Conservation (phyloP, 2,797 vertebrate genomes). For the Microhierax caerulescens region DNA sequence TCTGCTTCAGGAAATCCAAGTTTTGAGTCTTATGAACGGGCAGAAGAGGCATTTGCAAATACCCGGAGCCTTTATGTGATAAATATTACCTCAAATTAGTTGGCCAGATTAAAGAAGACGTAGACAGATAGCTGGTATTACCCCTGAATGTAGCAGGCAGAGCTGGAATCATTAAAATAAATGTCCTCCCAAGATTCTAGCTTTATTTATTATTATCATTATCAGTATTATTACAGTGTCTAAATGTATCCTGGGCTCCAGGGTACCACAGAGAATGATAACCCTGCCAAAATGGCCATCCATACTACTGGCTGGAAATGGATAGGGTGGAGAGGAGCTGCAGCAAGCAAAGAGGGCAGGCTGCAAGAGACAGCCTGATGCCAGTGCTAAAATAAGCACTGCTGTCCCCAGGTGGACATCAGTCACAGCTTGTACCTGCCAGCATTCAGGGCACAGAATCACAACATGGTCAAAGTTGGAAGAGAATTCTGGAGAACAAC, state of each 20-base stretch:
- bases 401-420: background rate
- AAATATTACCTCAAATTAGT: slow-evolving; percentile 62
- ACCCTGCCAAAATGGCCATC: slow-evolving; percentile 39
- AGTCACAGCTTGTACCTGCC: background rate
- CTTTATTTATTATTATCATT: slow-evolving; percentile 64
- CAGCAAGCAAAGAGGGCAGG: background rate
- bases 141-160: slow-evolving; percentile 14
- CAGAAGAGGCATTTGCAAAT: slow-evolving; percentile 9
- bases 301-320: background rate
- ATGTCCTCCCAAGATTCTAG: slow-evolving; percentile 52
- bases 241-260: slow-evolving; percentile 43
- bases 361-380: background rate
- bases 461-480: no score
- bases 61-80: slow-evolving; percentile 14
- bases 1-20: background rate
- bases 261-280: slow-evolving; percentile 45
- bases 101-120: slow-evolving; percentile 51
- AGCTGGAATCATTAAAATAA: slow-evolving; percentile 62
- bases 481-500: no score
- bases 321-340: background rate
- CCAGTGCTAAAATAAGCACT: background rate
- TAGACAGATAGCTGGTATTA: slow-evolving; percentile 58
- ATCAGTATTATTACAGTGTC: slow-evolving; percentile 39
- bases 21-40: background rate
- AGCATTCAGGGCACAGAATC: background rate